phyloP scores from a whole-genome alignment of 2,888 invertebrate species.

The Nephrotoma appendiculata region DNA sequence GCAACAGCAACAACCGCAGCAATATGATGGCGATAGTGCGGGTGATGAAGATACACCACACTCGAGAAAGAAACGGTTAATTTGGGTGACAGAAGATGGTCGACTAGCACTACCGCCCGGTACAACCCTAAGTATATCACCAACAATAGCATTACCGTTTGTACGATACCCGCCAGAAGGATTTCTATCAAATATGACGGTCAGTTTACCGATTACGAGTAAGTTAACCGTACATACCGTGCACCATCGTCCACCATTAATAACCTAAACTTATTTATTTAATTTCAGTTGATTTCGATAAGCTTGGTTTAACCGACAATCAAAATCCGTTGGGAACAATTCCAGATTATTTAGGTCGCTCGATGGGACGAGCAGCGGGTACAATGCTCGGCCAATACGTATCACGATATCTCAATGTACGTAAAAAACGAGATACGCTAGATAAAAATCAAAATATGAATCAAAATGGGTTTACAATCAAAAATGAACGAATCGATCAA shows the following conservation, averaged over 20 bases:
- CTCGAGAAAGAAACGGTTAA: slow-evolving; percentile 64
- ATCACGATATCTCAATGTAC: slow-evolving; percentile 49
- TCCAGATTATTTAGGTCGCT: slow-evolving; percentile 59
- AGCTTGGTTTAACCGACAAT: slow-evolving; percentile 73
- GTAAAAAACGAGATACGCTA: slow-evolving; percentile 36
- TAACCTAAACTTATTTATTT: slow-evolving; percentile 10
- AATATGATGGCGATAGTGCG: neutral
- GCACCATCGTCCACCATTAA: neutral
- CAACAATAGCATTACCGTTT: slow-evolving; percentile 67
- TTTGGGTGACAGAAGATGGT: slow-evolving; percentile 78
- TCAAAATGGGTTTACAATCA: slow-evolving; percentile 25
- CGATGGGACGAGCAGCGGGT: slow-evolving; percentile 60
- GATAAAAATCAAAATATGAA: slow-evolving; percentile 23
- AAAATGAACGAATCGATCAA: slow-evolving; percentile 24
- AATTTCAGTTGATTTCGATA: slow-evolving; percentile 66
- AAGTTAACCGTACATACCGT: slow-evolving; percentile 30
- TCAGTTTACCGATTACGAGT: slow-evolving; percentile 76
- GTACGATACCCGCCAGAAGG: slow-evolving; percentile 75
- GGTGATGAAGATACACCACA: slow-evolving; percentile 36
- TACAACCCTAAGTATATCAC: slow-evolving; percentile 62
- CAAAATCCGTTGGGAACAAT: slow-evolving; percentile 73
- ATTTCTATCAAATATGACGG: slow-evolving; percentile 68
- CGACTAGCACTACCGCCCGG: slow-evolving; percentile 72
- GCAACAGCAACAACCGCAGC: neutral
- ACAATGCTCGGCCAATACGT: slow-evolving; percentile 51